Conservation (phyloP, 2,888 invertebrate species). For the Pegoplata infirma region DNA sequence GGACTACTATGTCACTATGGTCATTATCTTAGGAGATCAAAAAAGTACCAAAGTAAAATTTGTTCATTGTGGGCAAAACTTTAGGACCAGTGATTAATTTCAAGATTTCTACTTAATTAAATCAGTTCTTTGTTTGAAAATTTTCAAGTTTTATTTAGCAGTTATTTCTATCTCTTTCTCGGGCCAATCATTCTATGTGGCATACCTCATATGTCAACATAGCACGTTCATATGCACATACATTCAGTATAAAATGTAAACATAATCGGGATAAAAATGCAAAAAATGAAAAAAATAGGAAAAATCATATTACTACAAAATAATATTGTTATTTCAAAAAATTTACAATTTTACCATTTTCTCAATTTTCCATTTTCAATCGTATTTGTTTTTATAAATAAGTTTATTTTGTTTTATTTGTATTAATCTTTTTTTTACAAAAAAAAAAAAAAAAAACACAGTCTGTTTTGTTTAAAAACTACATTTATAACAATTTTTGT, state of each 20-base stretch:
- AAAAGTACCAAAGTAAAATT: too few relatives aligned
- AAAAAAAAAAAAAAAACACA: not conserved
- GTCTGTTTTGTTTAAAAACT: not conserved
- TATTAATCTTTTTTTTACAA: not conserved
- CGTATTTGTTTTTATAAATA: constrained; percentile 31
- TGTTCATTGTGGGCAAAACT: too few relatives aligned
- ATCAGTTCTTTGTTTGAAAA: too few relatives aligned
- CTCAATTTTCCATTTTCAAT: not conserved
- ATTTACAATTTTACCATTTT: constrained; percentile 27
- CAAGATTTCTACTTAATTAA: too few relatives aligned
- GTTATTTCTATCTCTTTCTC: too few relatives aligned
- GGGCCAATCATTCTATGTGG: too few relatives aligned
- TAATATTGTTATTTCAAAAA: constrained; percentile 30
- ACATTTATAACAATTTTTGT: constrained; percentile 7
- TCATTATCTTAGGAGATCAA: too few relatives aligned
- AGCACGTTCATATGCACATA: not conserved
- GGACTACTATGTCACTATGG: too few relatives aligned
- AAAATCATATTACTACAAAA: constrained; percentile 29
- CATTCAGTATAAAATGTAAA: constrained; percentile 15
- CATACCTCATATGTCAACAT: too few relatives aligned
- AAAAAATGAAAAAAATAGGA: not conserved
- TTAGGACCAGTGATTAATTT: too few relatives aligned
- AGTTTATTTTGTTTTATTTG: not conserved
- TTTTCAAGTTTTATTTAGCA: too few relatives aligned
- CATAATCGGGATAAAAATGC: constrained; percentile 7